A percentile compares a stretch with the other conserved stretches of the same genome.
phyloP scores from a whole-genome alignment of 2,113 vertebrate genomes.

The Echinops telfairi region DNA sequence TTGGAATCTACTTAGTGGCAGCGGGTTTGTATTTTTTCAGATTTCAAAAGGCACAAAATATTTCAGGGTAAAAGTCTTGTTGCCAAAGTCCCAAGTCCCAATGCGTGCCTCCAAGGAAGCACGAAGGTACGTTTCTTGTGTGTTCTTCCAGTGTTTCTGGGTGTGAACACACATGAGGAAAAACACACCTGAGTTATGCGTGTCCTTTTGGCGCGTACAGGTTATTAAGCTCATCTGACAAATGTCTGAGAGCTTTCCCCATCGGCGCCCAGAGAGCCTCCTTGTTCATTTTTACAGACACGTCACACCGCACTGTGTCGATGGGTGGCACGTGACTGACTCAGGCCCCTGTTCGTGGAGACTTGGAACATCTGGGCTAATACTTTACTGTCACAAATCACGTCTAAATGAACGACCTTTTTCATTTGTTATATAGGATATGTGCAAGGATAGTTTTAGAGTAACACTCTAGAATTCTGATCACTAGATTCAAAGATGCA shows the following conservation, averaged over 20 bases:
- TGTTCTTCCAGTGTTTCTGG: not conserved
- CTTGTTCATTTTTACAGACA: not conserved
- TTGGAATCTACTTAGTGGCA: too few species aligned
- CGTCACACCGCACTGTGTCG: not conserved
- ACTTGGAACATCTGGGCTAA: not conserved
- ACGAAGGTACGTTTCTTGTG: not conserved
- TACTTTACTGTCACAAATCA: not conserved
- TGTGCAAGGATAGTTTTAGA: not conserved
- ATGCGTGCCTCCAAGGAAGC: not conserved
- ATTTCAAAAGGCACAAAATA: not conserved
- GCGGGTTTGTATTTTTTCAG: too few species aligned
- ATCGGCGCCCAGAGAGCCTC: not conserved
- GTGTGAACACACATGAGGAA: not conserved
- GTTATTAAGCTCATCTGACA: not conserved
- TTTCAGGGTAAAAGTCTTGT: not conserved
- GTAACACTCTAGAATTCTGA: not conserved
- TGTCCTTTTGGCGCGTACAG: not conserved
- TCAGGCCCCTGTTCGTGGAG: not conserved
- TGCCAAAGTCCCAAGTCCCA: not conserved
- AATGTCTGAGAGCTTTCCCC: not conserved
- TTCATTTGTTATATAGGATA: constrained; percentile 12
- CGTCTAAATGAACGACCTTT: not conserved
- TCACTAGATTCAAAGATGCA: not conserved
- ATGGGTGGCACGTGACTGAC: not conserved
- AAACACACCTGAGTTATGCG: too few species aligned